Percentiles rank a stretch among this genome's conserved stretches.
Evolutionary conservation across 2,888 invertebrate genomes (phyloP).

Genomic region (Dryocosmus kuriphilus): DNA sequence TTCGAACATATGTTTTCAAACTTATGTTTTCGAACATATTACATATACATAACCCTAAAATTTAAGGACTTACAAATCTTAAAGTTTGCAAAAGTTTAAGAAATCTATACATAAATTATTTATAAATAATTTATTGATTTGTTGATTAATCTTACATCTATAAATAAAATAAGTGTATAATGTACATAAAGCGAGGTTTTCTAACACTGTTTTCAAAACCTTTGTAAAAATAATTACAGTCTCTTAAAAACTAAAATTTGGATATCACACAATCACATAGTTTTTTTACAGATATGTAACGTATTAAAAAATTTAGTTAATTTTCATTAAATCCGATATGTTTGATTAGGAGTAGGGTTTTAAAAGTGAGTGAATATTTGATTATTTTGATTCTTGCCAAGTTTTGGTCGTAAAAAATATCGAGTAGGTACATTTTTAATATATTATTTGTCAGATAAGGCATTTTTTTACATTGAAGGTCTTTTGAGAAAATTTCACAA

Average conservation of each 20-base stretch:
- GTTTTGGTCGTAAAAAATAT: constrained; percentile 19
- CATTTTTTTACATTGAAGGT: constrained; percentile 1
- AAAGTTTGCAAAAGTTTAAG: too few species aligned
- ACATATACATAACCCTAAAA: too few species aligned
- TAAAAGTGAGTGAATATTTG: not conserved
- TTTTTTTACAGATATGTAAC: not conserved
- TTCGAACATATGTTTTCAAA: too few species aligned
- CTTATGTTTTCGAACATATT: too few species aligned
- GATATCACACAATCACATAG: constrained; percentile 5
- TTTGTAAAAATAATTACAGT: constrained; percentile 15
- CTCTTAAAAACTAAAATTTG: constrained; percentile 22
- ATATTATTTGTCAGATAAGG: constrained; percentile 33
- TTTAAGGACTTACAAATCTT: too few species aligned
- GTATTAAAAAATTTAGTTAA: not conserved
- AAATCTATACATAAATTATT: not conserved
- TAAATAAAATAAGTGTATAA: constrained; percentile 29
- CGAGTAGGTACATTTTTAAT: not conserved
- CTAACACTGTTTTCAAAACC: constrained; percentile 15
- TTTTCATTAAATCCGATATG: too few species aligned
- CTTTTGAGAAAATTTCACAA: not conserved
- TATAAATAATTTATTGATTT: constrained; percentile 39
- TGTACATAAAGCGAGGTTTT: constrained; percentile 24
- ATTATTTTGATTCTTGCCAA: not conserved
- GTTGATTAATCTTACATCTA: too few species aligned
- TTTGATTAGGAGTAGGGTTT: too few species aligned